Conservation (phyloP, 2,797 vertebrate genomes). For the Eospalax fontanierii region DNA sequence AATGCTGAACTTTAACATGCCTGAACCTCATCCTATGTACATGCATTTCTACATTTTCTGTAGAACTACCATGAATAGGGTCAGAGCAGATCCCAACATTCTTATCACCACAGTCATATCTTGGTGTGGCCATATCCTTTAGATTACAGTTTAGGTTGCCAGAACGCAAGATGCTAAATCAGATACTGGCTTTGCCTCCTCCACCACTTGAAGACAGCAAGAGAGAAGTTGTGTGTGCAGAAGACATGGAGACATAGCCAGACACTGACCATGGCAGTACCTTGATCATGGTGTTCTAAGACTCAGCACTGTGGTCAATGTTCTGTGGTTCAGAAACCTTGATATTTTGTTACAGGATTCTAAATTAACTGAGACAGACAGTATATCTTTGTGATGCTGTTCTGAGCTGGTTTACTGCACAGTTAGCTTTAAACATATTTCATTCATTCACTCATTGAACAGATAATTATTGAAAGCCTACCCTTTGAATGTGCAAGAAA, state of each 20-base stretch:
- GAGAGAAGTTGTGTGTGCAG: background rate
- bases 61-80: background rate
- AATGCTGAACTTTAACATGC: background rate
- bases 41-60: background rate
- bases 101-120: background rate
- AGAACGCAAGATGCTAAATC: background rate
- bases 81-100: slow-evolving; percentile 11
- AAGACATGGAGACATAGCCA: background rate
- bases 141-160: background rate
- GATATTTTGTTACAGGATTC: background rate
- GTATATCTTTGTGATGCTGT: background rate
- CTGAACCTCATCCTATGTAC: background rate
- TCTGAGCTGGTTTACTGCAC: background rate
- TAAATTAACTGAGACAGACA: background rate
- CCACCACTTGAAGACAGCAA: background rate
- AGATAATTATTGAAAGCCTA: background rate
- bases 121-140: slow-evolving; percentile 16
- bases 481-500: background rate
- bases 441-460: background rate
- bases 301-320: background rate
- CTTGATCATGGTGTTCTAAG: background rate
- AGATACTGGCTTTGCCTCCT: background rate
- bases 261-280: background rate
- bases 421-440: background rate
- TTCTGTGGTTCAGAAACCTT: background rate